Evolutionary conservation across 2,888 invertebrate genomes (phyloP), one percentile per base, ranked within the genome.

Genomic region (Blastobasis adustella): DNA sequence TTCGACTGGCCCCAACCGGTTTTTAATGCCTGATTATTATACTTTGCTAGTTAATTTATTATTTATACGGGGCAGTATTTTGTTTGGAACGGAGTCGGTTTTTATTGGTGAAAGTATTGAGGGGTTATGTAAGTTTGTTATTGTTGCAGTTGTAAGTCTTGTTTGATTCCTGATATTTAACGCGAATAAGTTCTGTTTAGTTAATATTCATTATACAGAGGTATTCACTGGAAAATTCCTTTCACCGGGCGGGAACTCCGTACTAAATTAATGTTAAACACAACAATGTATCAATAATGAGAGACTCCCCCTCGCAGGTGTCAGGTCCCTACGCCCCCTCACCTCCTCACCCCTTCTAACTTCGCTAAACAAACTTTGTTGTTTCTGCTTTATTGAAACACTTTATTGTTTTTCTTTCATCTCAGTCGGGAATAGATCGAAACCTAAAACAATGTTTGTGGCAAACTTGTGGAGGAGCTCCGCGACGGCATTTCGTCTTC

Each of bases 381-480:
- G 77, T 79, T 81, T 75, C 73, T 23, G 71, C 76, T 74, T 79
- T 85, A 82, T 83, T 81, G 81, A 81, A 85, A 80, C 82, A 79
- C 71, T 82, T 83, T 76, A 77, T 79, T 84, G 81, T 83, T 83
- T 79, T 83, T 79, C 79, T 83, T 85, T 82, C 82, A 79, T 80
- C 65, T 72, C 70, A 71, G 79, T 79, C 76, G 73, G 71, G 66
- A 59, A 63, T 58, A 60, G 69, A 67, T 68, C 62, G 54, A 64
- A 73, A 66, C 56, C 61, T 61, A 58, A 60, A 70, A 68, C 61
- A 63, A 66, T 68, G 63, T 65, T 58, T 52, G 58, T 58, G 60
- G 53, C 51, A 56, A 67, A 23, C 23, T 23, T 23, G 23, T 23
- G 23, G 23, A 23, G 23, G 23, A 23, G 23, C 23, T 23, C 1